phyloP scores from a whole-genome alignment of 1,140 invertebrate species.

The Psix sp. region DNA sequence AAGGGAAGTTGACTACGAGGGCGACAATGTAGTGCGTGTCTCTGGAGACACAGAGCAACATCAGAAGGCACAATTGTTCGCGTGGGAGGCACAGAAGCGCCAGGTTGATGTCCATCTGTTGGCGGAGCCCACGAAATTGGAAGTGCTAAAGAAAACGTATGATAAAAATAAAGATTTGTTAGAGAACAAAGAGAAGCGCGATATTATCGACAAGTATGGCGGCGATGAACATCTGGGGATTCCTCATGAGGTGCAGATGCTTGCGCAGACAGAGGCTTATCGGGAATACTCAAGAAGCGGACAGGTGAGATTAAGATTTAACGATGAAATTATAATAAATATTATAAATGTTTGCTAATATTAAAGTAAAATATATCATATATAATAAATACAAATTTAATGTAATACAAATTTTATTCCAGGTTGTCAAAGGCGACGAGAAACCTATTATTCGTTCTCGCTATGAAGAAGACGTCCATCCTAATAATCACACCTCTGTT shows the following conservation, averaged over 20 bases:
- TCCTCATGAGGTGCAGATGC: slow-evolving; percentile 89
- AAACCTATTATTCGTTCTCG: slow-evolving; percentile 90
- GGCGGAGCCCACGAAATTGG: slow-evolving; percentile 98
- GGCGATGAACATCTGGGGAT: slow-evolving; percentile 93
- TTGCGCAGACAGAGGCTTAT: slow-evolving; percentile 98
- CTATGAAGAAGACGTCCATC: slow-evolving; percentile 96
- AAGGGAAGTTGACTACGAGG: slow-evolving; percentile 90
- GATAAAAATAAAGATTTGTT: slow-evolving; percentile 92
- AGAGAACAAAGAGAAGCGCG: slow-evolving; percentile 83
- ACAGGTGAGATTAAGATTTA: slow-evolving; percentile 79
- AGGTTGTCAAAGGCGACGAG: slow-evolving; percentile 88
- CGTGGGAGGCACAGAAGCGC: slow-evolving; percentile 97
- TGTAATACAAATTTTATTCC: slow-evolving; percentile 3
- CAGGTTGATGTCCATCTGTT: slow-evolving; percentile 97
- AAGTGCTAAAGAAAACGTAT: slow-evolving; percentile 93
- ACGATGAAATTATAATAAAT: too few species aligned
- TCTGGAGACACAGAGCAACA: slow-evolving; percentile 95
- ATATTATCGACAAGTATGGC: slow-evolving; percentile 91
- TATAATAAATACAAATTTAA: too few species aligned
- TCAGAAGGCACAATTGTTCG: slow-evolving; percentile 95
- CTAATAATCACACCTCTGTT: slow-evolving; percentile 94
- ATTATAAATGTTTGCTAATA: too few species aligned
- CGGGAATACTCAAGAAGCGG: slow-evolving; percentile 97
- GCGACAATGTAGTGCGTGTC: slow-evolving; percentile 97
- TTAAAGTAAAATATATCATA: too few species aligned